These are phyloP conservation scores for Prunella fulvescens DNA, from an alignment of 2,113 vertebrate species.

Conservation along the genomic window DNA sequence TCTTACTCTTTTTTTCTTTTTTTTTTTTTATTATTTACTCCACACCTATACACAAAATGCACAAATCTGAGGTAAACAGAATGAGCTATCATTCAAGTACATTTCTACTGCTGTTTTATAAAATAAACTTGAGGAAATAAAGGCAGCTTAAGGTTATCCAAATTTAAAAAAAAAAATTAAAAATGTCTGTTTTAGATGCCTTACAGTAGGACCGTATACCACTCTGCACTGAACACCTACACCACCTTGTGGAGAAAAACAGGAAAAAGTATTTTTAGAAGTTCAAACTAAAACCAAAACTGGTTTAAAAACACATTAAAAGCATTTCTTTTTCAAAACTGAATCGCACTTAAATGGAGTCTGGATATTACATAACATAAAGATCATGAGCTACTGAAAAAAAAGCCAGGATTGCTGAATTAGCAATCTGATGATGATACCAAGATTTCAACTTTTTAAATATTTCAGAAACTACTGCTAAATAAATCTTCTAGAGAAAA, in stretches of 20 bases:
- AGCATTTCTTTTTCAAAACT: not conserved
- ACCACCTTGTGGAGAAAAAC: constrained; percentile 67
- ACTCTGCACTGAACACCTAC: not conserved
- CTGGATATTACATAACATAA: not conserved
- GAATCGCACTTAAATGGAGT: not conserved
- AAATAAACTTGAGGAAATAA: not conserved
- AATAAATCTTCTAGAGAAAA: not conserved
- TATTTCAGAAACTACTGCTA: not conserved
- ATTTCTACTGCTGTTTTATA: not conserved
- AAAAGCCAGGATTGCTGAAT: not conserved
- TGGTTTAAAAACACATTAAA: not conserved
- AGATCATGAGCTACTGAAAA: not conserved
- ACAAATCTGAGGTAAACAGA: not conserved
- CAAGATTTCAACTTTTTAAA: not conserved
- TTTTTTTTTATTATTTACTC: not conserved
- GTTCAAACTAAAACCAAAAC: not conserved
- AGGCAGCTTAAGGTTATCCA: not conserved
- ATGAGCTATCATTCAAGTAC: not conserved
- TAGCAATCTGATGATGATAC: not conserved
- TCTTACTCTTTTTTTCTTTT: not conserved
- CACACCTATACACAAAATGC: not conserved
- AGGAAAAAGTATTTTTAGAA: constrained; percentile 2
- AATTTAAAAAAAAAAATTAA: not conserved
- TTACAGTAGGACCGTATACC: not conserved
- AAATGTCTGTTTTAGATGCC: not conserved